phyloP scores from a whole-genome alignment of 2,888 invertebrate species.

The Trichopria drosophilae region DNA sequence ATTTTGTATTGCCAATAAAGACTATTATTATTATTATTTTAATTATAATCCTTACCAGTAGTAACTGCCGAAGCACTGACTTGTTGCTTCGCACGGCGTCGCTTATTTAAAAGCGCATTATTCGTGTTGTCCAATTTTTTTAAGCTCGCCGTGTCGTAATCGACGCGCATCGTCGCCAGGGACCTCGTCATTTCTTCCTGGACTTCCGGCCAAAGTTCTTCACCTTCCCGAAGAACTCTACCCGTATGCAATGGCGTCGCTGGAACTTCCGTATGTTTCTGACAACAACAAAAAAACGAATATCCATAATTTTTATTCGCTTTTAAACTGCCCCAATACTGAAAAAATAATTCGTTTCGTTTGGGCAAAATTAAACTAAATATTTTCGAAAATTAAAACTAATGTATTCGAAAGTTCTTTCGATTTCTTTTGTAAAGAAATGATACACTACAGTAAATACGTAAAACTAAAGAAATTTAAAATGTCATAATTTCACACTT shows the following conservation, averaged over 20 bases:
- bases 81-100: conserved; percentile 41
- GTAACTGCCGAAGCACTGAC: conserved; percentile 18
- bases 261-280: conserved; percentile 84
- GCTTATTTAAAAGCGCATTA: conserved; percentile 82
- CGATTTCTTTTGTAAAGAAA: too few relatives aligned
- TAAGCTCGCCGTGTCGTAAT: conserved; percentile 87
- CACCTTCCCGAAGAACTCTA: conserved; percentile 84
- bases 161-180: conserved; percentile 96
- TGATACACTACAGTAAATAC: too few relatives aligned
- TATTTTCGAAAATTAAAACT: too few relatives aligned
- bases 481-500: too few relatives aligned
- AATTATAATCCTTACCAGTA: too few relatives aligned
- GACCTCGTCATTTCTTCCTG: conserved; percentile 99
- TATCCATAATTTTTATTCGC: neutral
- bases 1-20: too few relatives aligned
- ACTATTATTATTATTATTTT: too few relatives aligned
- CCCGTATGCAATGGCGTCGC: conserved; percentile 93
- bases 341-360: too few relatives aligned
- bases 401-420: too few relatives aligned
- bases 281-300: conserved; percentile 31
- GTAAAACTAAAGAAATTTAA: too few relatives aligned
- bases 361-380: too few relatives aligned
- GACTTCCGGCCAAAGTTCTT: conserved; percentile 94
- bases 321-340: too few relatives aligned
- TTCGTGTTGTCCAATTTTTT: conserved; percentile 91